A percentile compares a stretch with the other conserved stretches of the same genome.
Conservation (phyloP, 1,140 invertebrate genomes). For the Elysia chlorotica region DNA sequence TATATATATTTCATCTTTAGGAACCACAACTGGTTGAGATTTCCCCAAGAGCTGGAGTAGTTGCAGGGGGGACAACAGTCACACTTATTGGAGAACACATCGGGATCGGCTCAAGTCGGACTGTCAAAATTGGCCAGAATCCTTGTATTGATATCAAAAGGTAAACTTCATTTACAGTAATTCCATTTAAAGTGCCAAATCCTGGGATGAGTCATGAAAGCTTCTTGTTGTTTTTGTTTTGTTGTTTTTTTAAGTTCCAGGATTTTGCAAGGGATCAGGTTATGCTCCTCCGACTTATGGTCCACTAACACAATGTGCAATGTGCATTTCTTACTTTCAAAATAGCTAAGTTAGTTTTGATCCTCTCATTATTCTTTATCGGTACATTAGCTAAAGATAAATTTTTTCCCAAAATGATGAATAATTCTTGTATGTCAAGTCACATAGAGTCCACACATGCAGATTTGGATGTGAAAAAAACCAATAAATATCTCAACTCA, state of each 20-base stretch:
- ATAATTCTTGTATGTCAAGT: too few relatives aligned
- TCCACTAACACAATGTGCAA: not conserved
- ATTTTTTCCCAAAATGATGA: too few relatives aligned
- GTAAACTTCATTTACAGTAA: not conserved
- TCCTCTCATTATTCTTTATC: too few relatives aligned
- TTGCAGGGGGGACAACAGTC: constrained; percentile 91
- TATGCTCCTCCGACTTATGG: not conserved
- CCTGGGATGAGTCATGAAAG: not conserved
- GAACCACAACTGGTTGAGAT: constrained; percentile 71
- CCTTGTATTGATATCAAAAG: constrained; percentile 11
- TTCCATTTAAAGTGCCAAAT: not conserved
- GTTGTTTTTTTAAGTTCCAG: not conserved
- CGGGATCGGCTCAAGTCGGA: constrained; percentile 91
- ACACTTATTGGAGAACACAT: constrained; percentile 89
- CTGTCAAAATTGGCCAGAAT: constrained; percentile 81
- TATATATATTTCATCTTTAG: too few relatives aligned
- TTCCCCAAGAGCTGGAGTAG: constrained; percentile 84
- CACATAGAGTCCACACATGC: too few relatives aligned
- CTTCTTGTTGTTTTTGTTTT: not conserved
- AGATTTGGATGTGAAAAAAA: too few relatives aligned
- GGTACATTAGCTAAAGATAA: too few relatives aligned
- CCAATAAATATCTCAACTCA: too few relatives aligned
- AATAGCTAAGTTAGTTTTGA: too few relatives aligned
- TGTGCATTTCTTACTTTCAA: too few relatives aligned
- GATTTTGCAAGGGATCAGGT: not conserved